A percentile compares a stretch with the other conserved stretches of the same genome.
phyloP scores from a whole-genome alignment of 35 echinoderm and acorn worm genomes.

The Strongylocentrotus purpuratus region DNA sequence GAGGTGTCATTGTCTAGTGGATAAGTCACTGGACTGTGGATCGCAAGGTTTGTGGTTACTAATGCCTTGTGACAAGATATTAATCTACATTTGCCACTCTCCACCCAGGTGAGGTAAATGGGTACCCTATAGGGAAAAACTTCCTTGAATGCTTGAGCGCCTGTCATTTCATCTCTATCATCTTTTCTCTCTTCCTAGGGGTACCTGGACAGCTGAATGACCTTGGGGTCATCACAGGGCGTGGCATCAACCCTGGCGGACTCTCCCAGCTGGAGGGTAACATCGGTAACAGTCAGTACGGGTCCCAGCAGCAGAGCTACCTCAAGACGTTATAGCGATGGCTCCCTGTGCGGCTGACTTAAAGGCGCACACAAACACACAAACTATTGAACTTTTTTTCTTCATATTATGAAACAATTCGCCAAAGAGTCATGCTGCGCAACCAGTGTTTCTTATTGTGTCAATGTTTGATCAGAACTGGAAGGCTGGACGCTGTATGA shows the following conservation, averaged over 20 bases:
- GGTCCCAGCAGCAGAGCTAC: conserved; percentile 51
- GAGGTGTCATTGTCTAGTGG: too few species aligned
- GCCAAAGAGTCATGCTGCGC: background rate
- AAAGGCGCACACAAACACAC: background rate
- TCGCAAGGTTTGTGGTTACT: too few species aligned
- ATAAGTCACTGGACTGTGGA: too few species aligned
- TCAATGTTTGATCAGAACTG: background rate
- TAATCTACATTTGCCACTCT: too few species aligned
- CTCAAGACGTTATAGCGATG: conserved; percentile 74
- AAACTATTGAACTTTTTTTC: background rate
- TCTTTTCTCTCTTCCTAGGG: background rate
- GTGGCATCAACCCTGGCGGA: conserved; percentile 54
- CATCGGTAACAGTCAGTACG: conserved; percentile 48
- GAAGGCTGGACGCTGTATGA: background rate
- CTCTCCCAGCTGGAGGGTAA: conserved; percentile 52
- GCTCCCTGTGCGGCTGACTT: conserved; percentile 15
- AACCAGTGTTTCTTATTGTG: background rate
- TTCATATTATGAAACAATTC: background rate
- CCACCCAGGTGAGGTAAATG: too few species aligned
- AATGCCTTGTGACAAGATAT: too few species aligned
- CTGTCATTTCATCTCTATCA: background rate
- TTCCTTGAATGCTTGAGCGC: too few species aligned
- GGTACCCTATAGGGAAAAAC: too few species aligned
- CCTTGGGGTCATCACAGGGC: conserved; percentile 49
- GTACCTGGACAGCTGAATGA: conserved; percentile 52